Evolutionary conservation across 2,113 vertebrate genomes (phyloP), one percentile per base, ranked within the genome.

Genomic region (Hystrix cristata): DNA sequence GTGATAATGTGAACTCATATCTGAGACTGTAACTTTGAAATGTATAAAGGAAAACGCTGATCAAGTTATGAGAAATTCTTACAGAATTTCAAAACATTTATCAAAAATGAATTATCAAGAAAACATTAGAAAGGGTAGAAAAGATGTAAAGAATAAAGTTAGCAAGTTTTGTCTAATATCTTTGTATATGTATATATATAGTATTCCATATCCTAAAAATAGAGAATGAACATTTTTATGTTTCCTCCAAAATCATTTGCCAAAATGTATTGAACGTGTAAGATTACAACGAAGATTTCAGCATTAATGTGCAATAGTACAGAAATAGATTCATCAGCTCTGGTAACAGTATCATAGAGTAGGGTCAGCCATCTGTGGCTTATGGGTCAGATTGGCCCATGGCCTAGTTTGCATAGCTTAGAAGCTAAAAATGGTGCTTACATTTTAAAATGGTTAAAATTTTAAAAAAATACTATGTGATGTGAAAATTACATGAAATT

Each of bases 11-110:
- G 53, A 65, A 43, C 31, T 59, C 80, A 16, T 65, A 72, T 57
- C 38, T 48, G n/a, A 82, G 38, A 31, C 16, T 57, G 19, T 7
- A 16, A 51, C 34, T 89, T 82, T 84, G n/a, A 97, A 96, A 83
- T 80, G 72, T 12, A 31, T 53, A 78, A 94, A 23, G 84, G 18
- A 29, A 94, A 92, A 53, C 85, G 14, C 10, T 59, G 6, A 53
- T 90, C 31, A 60, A 91, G 23, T 69, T 85, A 76, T 38, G 10
- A 81, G 13, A 86, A 65, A 67, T 62, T 83, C 29, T 93, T 95
- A 60, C 7, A 67, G 15, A 38, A 71, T 71, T 38, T 71, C 18
- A 71, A n/a, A 7, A 71, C 7, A 71, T 67, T 67, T 29, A 71
- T 71, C n/a, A 31, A 69, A 34, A 69, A 87, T 88, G 10, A 53